A percentile compares a stretch with the other conserved stretches of the same genome.
These are phyloP conservation scores for Acleris cristana DNA, from an alignment of 2,888 invertebrate genomes.

Conservation along the genomic window DNA sequence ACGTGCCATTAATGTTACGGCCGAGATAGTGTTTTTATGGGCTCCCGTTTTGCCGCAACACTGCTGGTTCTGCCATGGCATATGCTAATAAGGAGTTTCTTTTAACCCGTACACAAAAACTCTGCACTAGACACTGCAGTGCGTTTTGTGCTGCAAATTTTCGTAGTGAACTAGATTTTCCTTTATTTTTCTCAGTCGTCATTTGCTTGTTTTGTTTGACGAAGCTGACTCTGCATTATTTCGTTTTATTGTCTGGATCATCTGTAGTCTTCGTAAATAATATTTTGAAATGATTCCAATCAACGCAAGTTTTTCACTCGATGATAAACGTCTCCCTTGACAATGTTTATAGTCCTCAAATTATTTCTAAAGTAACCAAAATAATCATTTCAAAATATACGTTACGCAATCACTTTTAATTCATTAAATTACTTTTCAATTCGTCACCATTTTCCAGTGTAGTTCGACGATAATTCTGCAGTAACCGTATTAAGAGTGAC, in stretches of 20 bases:
- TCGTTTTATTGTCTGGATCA: background rate
- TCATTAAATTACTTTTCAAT: conserved; percentile 1
- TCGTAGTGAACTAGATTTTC: conserved; percentile 38
- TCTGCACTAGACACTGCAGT: conserved; percentile 83
- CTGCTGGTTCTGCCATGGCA: conserved; percentile 66
- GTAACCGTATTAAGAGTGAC: conserved; percentile 29
- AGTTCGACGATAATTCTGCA: conserved; percentile 24
- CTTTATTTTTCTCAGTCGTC: conserved; percentile 5
- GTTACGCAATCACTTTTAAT: background rate
- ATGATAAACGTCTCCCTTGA: too few relatives aligned
- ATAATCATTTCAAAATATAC: background rate
- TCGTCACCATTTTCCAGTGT: conserved; percentile 5
- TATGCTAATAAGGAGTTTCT: conserved; percentile 80
- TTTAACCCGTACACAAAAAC: conserved; percentile 79
- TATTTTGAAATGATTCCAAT: background rate
- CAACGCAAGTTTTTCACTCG: background rate
- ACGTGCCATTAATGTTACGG: conserved; percentile 62
- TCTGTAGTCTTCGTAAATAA: background rate
- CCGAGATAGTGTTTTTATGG: conserved; percentile 53
- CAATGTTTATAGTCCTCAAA: too few relatives aligned
- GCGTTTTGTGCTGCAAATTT: conserved; percentile 82
- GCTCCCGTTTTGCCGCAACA: conserved; percentile 52
- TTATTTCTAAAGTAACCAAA: too few relatives aligned
- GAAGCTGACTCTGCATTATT: conserved; percentile 12
- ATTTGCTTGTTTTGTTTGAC: conserved; percentile 22